phyloP scores from a whole-genome alignment of 2,888 invertebrate species.

The Euplexia lucipara region DNA sequence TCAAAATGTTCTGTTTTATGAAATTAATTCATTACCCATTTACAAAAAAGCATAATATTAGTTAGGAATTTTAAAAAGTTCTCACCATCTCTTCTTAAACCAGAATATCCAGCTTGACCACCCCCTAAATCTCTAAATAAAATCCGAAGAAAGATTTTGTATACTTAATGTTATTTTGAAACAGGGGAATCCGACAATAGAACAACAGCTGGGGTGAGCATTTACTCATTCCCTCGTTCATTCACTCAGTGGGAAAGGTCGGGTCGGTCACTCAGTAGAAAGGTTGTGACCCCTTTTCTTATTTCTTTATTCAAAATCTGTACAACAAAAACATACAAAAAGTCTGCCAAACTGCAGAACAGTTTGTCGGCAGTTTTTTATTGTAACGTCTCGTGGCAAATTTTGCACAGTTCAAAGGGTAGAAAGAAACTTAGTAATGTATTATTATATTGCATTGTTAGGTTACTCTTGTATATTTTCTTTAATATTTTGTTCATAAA shows the following conservation, averaged over 20 bases:
- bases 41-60: not conserved
- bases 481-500: not conserved
- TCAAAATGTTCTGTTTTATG: too few species aligned
- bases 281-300: slow-evolving; percentile 60
- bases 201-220: slow-evolving; percentile 35
- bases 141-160: slow-evolving; percentile 49
- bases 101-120: slow-evolving; percentile 16
- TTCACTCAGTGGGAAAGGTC: slow-evolving; percentile 46
- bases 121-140: slow-evolving; percentile 5
- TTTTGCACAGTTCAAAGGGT: slow-evolving; percentile 30
- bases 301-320: too few species aligned
- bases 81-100: slow-evolving; percentile 12
- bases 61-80: slow-evolving; percentile 5
- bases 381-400: slow-evolving; percentile 26
- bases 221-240: slow-evolving; percentile 18
- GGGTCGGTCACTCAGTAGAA: slow-evolving; percentile 22
- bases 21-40: too few species aligned
- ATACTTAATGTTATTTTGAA: slow-evolving; percentile 26
- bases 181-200: slow-evolving; percentile 14
- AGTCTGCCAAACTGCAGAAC: too few species aligned
- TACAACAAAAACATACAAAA: too few species aligned
- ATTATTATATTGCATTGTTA: slow-evolving; percentile 40
- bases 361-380: too few species aligned
- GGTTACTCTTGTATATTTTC: not conserved
- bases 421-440: slow-evolving; percentile 7